Percentiles rank a stretch among this genome's conserved stretches.
phyloP scores from a whole-genome alignment of 37 sponge, comb jelly and placozoan species.

The Chondrosia reniformis region DNA sequence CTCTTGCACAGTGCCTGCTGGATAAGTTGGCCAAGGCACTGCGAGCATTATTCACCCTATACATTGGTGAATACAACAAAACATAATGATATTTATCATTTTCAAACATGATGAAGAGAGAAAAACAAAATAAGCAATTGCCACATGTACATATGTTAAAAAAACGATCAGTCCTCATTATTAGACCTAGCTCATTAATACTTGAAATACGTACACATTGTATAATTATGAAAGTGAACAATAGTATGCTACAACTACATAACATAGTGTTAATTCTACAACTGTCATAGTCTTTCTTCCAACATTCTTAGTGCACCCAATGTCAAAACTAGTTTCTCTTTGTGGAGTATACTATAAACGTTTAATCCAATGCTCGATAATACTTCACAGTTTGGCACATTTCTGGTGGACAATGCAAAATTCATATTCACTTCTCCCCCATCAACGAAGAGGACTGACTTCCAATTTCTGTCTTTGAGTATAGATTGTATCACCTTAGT shows the following conservation, averaged over 20 bases:
- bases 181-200: not conserved
- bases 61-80: no score
- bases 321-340: constrained; percentile 60
- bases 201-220: not conserved
- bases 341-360: constrained; percentile 71
- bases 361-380: constrained; percentile 72
- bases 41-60: no score
- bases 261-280: not conserved
- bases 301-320: constrained; percentile 78
- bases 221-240: not conserved
- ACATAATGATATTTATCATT: no score
- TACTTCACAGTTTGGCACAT: constrained; percentile 59
- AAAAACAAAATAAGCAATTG: no score
- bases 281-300: constrained; percentile 47
- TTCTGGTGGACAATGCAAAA: constrained; percentile 45
- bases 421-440: constrained; percentile 58
- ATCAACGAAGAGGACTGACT: constrained; percentile 76
- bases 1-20: no score
- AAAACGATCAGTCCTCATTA: no score
- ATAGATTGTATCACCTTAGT: constrained; percentile 37
- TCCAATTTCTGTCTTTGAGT: constrained; percentile 52
- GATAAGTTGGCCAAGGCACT: no score
- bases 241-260: not conserved
- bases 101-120: no score
- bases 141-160: no score